Base-by-base conservation (phyloP, 2,113 vertebrate genomes). In the Suricata suricatta region DNA sequence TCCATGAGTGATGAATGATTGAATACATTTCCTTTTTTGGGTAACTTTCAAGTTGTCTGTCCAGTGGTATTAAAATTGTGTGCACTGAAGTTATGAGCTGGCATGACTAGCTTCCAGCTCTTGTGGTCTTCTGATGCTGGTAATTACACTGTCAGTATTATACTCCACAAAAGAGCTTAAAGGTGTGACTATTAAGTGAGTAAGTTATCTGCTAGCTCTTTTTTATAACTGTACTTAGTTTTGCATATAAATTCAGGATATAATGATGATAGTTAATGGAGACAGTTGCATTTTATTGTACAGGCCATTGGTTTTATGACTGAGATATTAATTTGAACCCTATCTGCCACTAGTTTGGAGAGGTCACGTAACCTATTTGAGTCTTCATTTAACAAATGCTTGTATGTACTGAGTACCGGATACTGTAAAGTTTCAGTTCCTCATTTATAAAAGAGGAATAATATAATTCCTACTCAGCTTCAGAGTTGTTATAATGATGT, bases 381-480 rank as follows among this genome's bases (percentile, higher is more conserved):
- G 19, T 96, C 77, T 91, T 96, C 69, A 31, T 89, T 97, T 88
- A 82, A 71, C 35, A 60, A 63, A 60, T 95, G 23, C 69, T 95
- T 95, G 31, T 21, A 74, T 77, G 91, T 88, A 77, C 9, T 82
- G 6, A 79, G 33, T 92, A n/a, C 23, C 41, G 82, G 47, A 69
- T 11, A 92, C 54, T 85, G 13, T 9, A 50, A 71, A 84, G 16
- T 80, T 92, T 94, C 66, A 29, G 7, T 90, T 96, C 60, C 29
- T 68, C 38, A 64, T 81, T 95, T 97, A 77, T 85, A 76, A 97
- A 96, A 60, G 71, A 76, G 50, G 11, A 27, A 72, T 85, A 38
- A 33, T 83, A 11, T 44, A 35, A 60, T 94, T 94, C 35, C n/a
- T 96, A 6, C 16, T 97, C 31, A 94, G 21, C 27, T 88, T 92